Evolutionary conservation across 2,113 vertebrate genomes (phyloP).

Genomic region (Chloropsis cyanopogon): DNA sequence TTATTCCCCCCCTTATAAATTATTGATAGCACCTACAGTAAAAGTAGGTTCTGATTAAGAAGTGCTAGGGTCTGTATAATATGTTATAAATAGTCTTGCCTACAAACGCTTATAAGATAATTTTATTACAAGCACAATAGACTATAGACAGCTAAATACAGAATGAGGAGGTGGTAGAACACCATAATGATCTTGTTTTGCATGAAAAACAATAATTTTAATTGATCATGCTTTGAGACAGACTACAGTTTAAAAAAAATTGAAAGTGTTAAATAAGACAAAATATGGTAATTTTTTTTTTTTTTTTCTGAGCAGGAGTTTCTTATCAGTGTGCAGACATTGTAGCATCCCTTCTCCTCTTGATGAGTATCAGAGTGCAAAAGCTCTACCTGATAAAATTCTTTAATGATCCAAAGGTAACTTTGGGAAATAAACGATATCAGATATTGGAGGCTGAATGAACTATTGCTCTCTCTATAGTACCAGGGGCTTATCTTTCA

Average conservation of each 20-base stretch:
- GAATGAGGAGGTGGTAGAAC: neutral
- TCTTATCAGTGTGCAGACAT: conserved; percentile 40
- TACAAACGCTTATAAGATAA: neutral
- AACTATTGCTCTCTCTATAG: conserved; percentile 42
- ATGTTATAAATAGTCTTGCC: neutral
- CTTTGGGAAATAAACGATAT: conserved; percentile 52
- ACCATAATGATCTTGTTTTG: conserved; percentile 28
- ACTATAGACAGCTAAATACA: neutral
- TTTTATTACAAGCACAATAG: neutral
- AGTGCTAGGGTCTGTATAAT: neutral
- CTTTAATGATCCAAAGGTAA: conserved; percentile 66
- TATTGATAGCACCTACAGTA: neutral
- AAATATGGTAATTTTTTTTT: conserved; percentile 33
- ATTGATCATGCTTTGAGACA: neutral
- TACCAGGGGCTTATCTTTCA: conserved; percentile 41
- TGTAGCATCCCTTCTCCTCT: conserved; percentile 30
- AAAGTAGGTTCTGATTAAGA: neutral
- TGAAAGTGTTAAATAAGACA: conserved; percentile 25
- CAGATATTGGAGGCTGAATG: conserved; percentile 51
- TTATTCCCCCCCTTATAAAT: neutral
- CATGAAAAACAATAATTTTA: conserved; percentile 20
- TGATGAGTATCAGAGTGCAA: conserved; percentile 60
- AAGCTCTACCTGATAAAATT: conserved; percentile 66
- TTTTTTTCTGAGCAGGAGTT: conserved; percentile 21
- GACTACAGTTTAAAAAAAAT: neutral